Conservation (phyloP, 2,888 invertebrate genomes). For the Polymixis flavicincta region DNA sequence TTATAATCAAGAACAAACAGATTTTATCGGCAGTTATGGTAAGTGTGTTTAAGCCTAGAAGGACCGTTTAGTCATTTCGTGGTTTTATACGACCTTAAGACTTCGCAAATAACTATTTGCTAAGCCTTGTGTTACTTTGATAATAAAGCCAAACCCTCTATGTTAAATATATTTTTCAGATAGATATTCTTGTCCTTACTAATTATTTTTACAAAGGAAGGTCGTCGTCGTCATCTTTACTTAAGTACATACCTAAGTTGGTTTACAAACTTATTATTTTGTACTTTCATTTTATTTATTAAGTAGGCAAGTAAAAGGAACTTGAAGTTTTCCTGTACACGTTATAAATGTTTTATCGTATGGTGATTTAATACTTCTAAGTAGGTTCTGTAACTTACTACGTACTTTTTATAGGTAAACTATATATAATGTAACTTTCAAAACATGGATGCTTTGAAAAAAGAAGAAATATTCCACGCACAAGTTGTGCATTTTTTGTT, state of each 20-base stretch:
- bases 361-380: neutral
- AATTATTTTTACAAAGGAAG: neutral
- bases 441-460: slow-evolving; percentile 21
- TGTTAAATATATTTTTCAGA: neutral
- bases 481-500: slow-evolving; percentile 34
- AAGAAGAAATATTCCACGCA: slow-evolving; percentile 6
- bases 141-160: slow-evolving; percentile 13
- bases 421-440: neutral
- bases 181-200: neutral
- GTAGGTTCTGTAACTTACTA: neutral
- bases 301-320: slow-evolving; percentile 36
- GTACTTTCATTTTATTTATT: slow-evolving; percentile 47
- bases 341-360: slow-evolving; percentile 24
- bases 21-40: slow-evolving; percentile 3
- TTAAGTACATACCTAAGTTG: neutral
- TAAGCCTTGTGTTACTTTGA: slow-evolving; percentile 43
- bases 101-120: slow-evolving; percentile 11
- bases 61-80: neutral
- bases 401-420: neutral
- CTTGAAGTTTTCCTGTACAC: slow-evolving; percentile 29
- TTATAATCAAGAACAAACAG: slow-evolving; percentile 8
- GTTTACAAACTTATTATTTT: slow-evolving; percentile 25
- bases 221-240: neutral
- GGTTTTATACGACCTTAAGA: slow-evolving; percentile 15
- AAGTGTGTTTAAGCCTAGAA: neutral